A percentile compares a stretch with the other conserved stretches of the same genome.
These are phyloP conservation scores for Elmis aenea DNA, from an alignment of 2,888 invertebrate species.

Conservation along the genomic window DNA sequence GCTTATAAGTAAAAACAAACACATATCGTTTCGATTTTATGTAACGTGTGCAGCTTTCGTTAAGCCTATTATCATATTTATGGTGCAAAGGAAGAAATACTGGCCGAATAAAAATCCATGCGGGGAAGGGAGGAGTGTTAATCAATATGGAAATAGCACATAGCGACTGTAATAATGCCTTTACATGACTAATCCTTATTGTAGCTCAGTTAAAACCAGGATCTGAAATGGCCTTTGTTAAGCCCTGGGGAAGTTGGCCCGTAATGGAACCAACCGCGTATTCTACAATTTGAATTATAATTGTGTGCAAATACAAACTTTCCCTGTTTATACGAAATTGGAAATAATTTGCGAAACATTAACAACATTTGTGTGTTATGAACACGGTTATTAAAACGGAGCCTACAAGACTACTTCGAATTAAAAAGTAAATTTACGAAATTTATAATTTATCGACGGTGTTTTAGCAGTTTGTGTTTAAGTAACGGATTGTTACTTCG, in stretches of 20 bases:
- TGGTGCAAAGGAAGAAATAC: conserved; percentile 18
- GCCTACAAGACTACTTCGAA: no score
- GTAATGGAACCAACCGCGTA: conserved; percentile 35
- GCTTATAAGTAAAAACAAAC: no score
- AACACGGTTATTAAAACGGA: conserved; percentile 10
- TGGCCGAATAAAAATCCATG: conserved; percentile 22
- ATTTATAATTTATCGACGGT: no score
- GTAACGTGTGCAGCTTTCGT: no score
- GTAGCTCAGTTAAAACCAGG: conserved; percentile 33
- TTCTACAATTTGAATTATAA: conserved; percentile 36
- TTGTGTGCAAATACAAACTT: conserved; percentile 35
- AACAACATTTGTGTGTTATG: conserved; percentile 19
- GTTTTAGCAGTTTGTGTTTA: no score
- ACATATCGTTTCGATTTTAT: no score
- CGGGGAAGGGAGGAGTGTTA: conserved; percentile 24
- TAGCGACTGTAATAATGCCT: conserved; percentile 31
- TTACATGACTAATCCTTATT: conserved; percentile 36
- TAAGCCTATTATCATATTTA: conserved; percentile 8
- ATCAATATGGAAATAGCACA: conserved; percentile 33
- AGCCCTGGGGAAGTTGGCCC: conserved; percentile 31
- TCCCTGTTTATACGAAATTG: conserved; percentile 31
- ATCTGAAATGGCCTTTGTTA: conserved; percentile 34
- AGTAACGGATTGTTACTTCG: no score
- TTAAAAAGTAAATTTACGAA: no score
- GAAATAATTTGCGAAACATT: conserved; percentile 26